A percentile compares a stretch with the other conserved stretches of the same genome.
Evolutionary conservation across 92 coral and sea anemone species (phyloP).

Genomic region (Parazoanthus darwini): DNA sequence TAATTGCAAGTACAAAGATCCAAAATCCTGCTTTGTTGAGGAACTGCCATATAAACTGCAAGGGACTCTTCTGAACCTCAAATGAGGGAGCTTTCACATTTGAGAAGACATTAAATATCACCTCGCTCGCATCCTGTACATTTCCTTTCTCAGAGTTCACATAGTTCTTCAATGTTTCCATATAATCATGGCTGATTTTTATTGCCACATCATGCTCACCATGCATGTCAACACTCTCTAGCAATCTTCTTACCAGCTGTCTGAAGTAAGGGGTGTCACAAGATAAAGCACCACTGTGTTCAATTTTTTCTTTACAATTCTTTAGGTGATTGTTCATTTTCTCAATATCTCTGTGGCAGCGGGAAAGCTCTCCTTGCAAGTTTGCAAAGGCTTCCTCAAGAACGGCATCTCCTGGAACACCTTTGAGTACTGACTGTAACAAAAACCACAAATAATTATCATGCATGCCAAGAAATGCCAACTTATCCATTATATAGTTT

Average conservation of each 20-base stretch:
- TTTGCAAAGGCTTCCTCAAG: constrained; percentile 39
- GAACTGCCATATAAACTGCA: constrained; percentile 31
- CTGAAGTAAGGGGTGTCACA: constrained; percentile 90
- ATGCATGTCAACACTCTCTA: constrained; percentile 56
- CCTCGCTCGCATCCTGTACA: constrained; percentile 72
- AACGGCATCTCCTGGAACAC: constrained; percentile 21
- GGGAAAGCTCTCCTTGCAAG: constrained; percentile 43
- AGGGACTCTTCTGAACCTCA: constrained; percentile 16
- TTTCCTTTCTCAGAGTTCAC: constrained; percentile 57
- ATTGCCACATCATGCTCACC: constrained; percentile 55
- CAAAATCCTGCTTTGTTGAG: constrained; percentile 55
- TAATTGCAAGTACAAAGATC: constrained; percentile 33
- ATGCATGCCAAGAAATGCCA: not conserved
- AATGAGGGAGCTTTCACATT: constrained; percentile 31
- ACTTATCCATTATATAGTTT: no score
- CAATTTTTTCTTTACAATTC: constrained; percentile 36
- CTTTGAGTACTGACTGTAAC: not conserved
- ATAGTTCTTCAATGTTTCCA: constrained; percentile 61
- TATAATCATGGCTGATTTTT: constrained; percentile 47
- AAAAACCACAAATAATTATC: not conserved
- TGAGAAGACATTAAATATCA: constrained; percentile 44
- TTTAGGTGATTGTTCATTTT: not conserved
- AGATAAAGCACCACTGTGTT: constrained; percentile 4
- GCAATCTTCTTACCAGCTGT: constrained; percentile 61
- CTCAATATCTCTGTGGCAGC: constrained; percentile 44